Base-by-base conservation (phyloP, 2,888 invertebrate genomes). In the Oxyteleia sp. region DNA sequence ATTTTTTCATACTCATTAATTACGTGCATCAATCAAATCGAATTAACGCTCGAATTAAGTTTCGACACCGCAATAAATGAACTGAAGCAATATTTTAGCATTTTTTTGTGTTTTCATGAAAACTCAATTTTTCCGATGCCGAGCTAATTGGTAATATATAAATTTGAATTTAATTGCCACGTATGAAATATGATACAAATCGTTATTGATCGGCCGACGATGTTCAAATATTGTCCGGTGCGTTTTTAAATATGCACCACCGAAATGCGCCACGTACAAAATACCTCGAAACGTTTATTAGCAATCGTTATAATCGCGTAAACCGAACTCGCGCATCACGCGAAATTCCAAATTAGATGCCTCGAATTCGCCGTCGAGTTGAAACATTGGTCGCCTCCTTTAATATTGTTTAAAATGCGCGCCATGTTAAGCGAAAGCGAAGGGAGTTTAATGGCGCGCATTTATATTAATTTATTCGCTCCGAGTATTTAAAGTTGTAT, bases 401-500 rank as follows among this genome's bases (percentile, higher is more conserved):
- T 55, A 35, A 45, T 45, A 61, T 45, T 45, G 61, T 32, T 45
- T 35, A n/a, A 10, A 32, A 32, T 32, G 10, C 32, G 32, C 8
- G 7, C 10, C 11, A 18, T n/a, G 20, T 16, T 8, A 38, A 69
- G 47, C 16, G 69, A 38, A 71, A 35, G 49, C 49, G 41, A 63
- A 15, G 32, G 23, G 55, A 55, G 63, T 45, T 53, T 63, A 74
- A 74, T 53, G 41, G 35, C 32, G 38, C 45, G 23, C 61, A 63
- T 74, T 74, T 63, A 20, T 74, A 53, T 63, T 41, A 74, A 63
- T 71, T 71, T 59, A 71, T 59, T 41, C 49, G 38, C 55, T 59
- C 43, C 18, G 53, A 53, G 63, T 63, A 63, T 74, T 74, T 74
- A 53, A 74, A 63, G 63, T 63, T 63, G 63, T 49, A 74, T 63